Conservation (phyloP, 2,113 vertebrate genomes). For the Sebastes fasciatus region DNA sequence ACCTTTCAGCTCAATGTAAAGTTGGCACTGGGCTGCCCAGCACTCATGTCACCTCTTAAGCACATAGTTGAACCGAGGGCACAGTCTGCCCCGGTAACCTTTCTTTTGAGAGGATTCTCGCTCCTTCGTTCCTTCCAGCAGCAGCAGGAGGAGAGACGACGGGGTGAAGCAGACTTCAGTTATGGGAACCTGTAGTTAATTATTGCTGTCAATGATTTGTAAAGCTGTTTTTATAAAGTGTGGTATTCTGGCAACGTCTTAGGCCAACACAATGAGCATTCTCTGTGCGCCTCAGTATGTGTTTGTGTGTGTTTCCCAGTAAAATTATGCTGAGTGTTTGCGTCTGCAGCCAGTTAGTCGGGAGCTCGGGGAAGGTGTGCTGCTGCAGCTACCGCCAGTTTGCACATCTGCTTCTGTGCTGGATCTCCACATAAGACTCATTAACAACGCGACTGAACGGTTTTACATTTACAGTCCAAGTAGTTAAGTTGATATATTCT, state of each 20-base stretch:
- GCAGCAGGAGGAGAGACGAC: slow-evolving; percentile 47
- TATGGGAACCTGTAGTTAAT: slow-evolving; percentile 81
- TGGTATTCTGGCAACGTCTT: slow-evolving; percentile 73
- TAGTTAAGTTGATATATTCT: neutral
- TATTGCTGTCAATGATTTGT: slow-evolving; percentile 80
- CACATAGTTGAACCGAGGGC: slow-evolving; percentile 71
- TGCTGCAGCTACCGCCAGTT: slow-evolving; percentile 28
- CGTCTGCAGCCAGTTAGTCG: slow-evolving; percentile 63
- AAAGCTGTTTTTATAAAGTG: slow-evolving; percentile 80
- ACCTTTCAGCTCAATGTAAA: slow-evolving; percentile 60
- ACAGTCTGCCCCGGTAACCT: slow-evolving; percentile 73
- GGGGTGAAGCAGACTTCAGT: slow-evolving; percentile 74
- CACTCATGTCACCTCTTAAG: slow-evolving; percentile 75
- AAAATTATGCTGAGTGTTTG: slow-evolving; percentile 49
- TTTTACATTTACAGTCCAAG: slow-evolving; percentile 6
- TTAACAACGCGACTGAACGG: neutral
- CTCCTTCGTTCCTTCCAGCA: slow-evolving; percentile 55
- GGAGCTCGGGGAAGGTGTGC: slow-evolving; percentile 40
- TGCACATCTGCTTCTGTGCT: slow-evolving; percentile 46
- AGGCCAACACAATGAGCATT: slow-evolving; percentile 65
- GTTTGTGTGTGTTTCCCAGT: slow-evolving; percentile 51
- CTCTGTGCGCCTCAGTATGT: slow-evolving; percentile 49
- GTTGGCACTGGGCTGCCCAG: slow-evolving; percentile 60
- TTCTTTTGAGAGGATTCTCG: slow-evolving; percentile 62
- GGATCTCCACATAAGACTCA: neutral